Evolutionary conservation across 2,888 invertebrate genomes (phyloP), one percentile per base, ranked within the genome.

Genomic region (Sesia bembeciformis): DNA sequence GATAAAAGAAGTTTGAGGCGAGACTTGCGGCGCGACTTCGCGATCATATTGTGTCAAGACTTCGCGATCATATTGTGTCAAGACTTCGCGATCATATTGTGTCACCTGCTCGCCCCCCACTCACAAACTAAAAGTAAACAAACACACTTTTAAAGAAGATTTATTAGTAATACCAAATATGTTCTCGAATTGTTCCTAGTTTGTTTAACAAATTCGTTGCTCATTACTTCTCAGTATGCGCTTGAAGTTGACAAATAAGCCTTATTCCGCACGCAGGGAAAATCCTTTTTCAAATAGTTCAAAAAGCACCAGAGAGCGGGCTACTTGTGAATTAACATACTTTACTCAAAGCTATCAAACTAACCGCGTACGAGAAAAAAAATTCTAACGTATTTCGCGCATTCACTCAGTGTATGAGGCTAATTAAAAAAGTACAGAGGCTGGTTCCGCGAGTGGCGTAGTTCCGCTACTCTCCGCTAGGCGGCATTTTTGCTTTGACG

Each of bases 401-500:
- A 87, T 87, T 86, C 84, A 85, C 70, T 76, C 74, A 66, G 70
- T 82, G 81, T 84, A 88, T 85, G 83, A 68, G 67, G 88, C 88
- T 87, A 89, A 89, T 89, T 89, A 89, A 89, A 88, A 88, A 81
- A 79, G 85, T 78, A 86, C 87, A 87, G 82, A 80, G 81, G 79
- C 69, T 86, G 85, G 77, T 72, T 88, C 61, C 72, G 77, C 78
- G 78, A 88, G 87, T 83, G 83, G 78, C 60, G 84, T 79, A 84
- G 87, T 88, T 82, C 78, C 72, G 85, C 88, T 88, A 88, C 87
- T 85, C 85, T 69, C 86, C 86, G 79, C 74, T 74, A 77, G 85
- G 85, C 70, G 69, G 81, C 84, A 85, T 78, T 75, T 78, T 74
- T 75, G 78, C 86, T 87, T 87, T 86, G 87, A 86, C 75, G 73